Conservation (phyloP, 2,888 invertebrate genomes). For the Malachius bipustulatus region DNA sequence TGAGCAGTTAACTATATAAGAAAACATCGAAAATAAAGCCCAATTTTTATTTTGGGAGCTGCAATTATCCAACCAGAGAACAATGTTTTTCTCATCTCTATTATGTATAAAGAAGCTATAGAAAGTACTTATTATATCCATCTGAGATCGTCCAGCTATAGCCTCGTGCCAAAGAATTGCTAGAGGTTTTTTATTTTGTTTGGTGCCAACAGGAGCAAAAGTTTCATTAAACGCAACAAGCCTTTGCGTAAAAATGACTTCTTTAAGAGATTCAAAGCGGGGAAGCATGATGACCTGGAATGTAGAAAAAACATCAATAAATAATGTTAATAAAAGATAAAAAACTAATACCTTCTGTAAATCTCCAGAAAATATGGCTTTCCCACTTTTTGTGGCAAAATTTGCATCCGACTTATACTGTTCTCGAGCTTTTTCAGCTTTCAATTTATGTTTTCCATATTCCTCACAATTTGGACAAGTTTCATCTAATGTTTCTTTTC, state of each 20-base stretch:
- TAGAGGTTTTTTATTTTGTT: conserved; percentile 15
- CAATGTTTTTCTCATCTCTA: conserved; percentile 13
- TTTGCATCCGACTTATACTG: too few relatives aligned
- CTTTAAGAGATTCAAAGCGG: conserved; percentile 17
- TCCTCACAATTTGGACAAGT: too few relatives aligned
- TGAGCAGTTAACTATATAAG: conserved; percentile 15
- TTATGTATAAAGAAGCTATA: conserved; percentile 12
- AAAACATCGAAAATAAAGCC: conserved; percentile 15
- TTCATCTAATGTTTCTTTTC: too few relatives aligned
- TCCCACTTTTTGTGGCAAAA: too few relatives aligned
- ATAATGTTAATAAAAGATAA: too few relatives aligned
- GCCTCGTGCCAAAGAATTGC: conserved; percentile 25
- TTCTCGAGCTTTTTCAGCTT: too few relatives aligned
- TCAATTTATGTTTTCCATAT: too few relatives aligned
- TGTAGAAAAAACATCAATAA: too few relatives aligned
- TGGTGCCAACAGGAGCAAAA: conserved; percentile 21
- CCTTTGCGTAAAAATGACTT: conserved; percentile 17
- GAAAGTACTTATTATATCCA: conserved; percentile 19
- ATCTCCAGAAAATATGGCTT: not conserved
- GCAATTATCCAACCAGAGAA: conserved; percentile 18
- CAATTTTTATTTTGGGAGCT: conserved; percentile 19
- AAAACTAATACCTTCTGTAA: conserved; percentile 8
- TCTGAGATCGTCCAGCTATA: conserved; percentile 24
- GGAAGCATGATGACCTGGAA: conserved; percentile 22
- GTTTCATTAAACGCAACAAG: conserved; percentile 20